A percentile compares a stretch with the other conserved stretches of the same genome.
Evolutionary conservation across 2,797 vertebrate species (phyloP).

Genomic region (Galaxias olidus): DNA sequence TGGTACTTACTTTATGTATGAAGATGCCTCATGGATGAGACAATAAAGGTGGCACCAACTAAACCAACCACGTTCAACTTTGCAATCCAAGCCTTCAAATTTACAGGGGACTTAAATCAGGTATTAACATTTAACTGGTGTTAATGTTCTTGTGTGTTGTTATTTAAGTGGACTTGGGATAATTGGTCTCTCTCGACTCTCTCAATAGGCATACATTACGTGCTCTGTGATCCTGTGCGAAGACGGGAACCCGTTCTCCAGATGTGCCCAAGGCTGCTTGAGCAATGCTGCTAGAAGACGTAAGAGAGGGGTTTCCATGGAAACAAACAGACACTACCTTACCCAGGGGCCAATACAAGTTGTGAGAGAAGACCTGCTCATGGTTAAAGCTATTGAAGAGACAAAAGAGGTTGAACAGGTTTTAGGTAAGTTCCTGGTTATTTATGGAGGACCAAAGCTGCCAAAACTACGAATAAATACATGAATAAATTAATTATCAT

Average conservation of each 20-base stretch:
- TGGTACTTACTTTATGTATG: not conserved
- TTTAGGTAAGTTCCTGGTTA: too few species aligned
- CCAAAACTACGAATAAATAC: too few species aligned
- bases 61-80: slow-evolving; percentile 55
- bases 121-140: slow-evolving; percentile 37
- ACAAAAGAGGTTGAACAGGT: too few species aligned
- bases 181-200: not conserved
- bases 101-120: slow-evolving; percentile 66
- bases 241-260: slow-evolving; percentile 49
- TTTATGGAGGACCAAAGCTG: too few species aligned
- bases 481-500: too few species aligned
- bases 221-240: slow-evolving; percentile 75
- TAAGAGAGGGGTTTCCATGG: slow-evolving; percentile 39
- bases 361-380: slow-evolving; percentile 1
- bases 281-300: slow-evolving; percentile 32
- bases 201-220: slow-evolving; percentile 70
- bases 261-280: slow-evolving; percentile 70
- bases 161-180: not conserved
- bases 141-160: not conserved
- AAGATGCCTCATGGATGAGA: slow-evolving; percentile 69
- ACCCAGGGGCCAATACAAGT: slow-evolving; percentile 71
- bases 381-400: not conserved
- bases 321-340: slow-evolving; percentile 63
- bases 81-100: slow-evolving; percentile 71
- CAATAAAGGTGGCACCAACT: slow-evolving; percentile 30